A percentile compares a stretch with the other conserved stretches of the same genome.
Conservation (phyloP, 2,113 vertebrate species). For the Motacilla alba region DNA sequence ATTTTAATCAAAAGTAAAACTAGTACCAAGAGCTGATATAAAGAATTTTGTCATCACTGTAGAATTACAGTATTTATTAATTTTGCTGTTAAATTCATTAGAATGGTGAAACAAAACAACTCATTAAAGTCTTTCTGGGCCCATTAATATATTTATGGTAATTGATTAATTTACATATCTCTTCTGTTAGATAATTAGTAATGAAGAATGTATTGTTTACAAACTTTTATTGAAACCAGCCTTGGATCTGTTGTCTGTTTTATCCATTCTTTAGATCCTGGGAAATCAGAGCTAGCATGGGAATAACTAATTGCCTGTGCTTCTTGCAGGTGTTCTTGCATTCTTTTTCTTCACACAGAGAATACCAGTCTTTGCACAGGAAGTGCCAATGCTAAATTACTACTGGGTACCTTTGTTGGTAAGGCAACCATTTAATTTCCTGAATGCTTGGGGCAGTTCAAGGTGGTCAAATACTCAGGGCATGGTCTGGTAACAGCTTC, state of each 20-base stretch:
- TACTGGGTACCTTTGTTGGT: slow-evolving; percentile 95
- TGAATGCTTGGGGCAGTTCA: not conserved
- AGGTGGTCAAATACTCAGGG: not conserved
- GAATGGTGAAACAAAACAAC: not conserved
- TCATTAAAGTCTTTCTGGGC: not conserved
- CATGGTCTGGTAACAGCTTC: not conserved
- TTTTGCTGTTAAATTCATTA: not conserved
- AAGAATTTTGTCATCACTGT: not conserved
- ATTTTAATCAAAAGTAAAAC: not conserved
- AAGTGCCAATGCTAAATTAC: slow-evolving; percentile 87
- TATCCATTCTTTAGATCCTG: not conserved
- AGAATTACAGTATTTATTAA: not conserved
- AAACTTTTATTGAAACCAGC: not conserved
- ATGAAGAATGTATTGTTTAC: not conserved
- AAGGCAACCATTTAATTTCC: slow-evolving; percentile 49
- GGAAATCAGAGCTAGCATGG: not conserved
- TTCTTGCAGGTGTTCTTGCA: slow-evolving; percentile 83
- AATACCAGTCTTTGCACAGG: slow-evolving; percentile 78
- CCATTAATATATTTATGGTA: not conserved
- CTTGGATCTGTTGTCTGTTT: not conserved
- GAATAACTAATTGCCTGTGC: not conserved
- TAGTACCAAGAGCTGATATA: not conserved
- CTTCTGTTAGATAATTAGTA: not conserved
- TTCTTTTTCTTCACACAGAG: slow-evolving; percentile 92
- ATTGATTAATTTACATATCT: not conserved